These are phyloP conservation scores for Tachina grossa DNA, from an alignment of 2,888 invertebrate genomes.

Conservation along the genomic window DNA sequence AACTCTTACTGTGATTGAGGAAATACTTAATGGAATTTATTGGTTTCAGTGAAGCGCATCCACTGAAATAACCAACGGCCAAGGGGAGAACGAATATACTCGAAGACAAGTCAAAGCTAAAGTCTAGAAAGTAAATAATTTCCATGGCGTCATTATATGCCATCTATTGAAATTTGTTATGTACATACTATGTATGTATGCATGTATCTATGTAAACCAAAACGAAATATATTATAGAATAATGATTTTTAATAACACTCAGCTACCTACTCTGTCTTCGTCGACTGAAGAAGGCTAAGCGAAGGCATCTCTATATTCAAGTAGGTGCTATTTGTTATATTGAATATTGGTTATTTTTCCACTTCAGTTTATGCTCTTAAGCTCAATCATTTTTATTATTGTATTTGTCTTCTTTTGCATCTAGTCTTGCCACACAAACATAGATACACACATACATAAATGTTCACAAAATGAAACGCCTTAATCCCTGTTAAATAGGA, in stretches of 20 bases:
- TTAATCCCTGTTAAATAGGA: constrained; percentile 34
- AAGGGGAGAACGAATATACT: constrained; percentile 32
- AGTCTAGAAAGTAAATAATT: constrained; percentile 57
- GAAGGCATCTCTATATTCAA: constrained; percentile 33
- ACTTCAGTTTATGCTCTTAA: constrained; percentile 60
- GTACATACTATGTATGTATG: too few relatives aligned
- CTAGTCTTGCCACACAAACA: constrained; percentile 20
- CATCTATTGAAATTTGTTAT: constrained; percentile 40
- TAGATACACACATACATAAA: background rate
- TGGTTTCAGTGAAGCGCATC: constrained; percentile 66
- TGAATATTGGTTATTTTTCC: constrained; percentile 1
- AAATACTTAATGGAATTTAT: constrained; percentile 71
- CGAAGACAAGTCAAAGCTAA: constrained; percentile 32
- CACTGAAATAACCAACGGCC: constrained; percentile 53
- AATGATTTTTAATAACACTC: constrained; percentile 54
- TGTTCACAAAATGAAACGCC: constrained; percentile 1
- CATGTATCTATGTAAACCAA: constrained; percentile 11
- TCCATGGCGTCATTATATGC: background rate
- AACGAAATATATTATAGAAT: constrained; percentile 51
- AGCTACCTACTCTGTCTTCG: constrained; percentile 2
- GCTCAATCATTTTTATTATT: constrained; percentile 59
- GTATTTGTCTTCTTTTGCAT: constrained; percentile 37
- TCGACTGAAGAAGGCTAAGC: background rate
- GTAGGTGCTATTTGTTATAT: constrained; percentile 20
- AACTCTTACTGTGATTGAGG: constrained; percentile 61